Conservation (phyloP, 2,113 vertebrate genomes). For the Triplophysa siluroides region DNA sequence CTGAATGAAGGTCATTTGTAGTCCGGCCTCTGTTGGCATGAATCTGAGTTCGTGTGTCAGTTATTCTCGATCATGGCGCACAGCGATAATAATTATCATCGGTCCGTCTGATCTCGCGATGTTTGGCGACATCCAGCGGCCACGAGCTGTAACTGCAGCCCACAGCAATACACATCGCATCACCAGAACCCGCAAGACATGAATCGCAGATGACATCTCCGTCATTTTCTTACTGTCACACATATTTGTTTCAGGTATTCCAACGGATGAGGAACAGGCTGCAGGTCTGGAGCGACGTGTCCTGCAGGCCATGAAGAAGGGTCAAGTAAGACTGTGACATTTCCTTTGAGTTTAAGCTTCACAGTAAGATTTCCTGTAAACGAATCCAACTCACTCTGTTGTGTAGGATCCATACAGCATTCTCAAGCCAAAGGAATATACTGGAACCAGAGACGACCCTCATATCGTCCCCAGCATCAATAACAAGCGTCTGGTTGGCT, state of each 20-base stretch:
- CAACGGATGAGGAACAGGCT: slow-evolving; percentile 80
- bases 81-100: too few relatives aligned
- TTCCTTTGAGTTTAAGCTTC: background rate
- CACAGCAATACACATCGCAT: background rate
- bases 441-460: slow-evolving; percentile 73
- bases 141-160: fast-evolving
- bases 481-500: slow-evolving; percentile 70
- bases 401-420: slow-evolving; percentile 69
- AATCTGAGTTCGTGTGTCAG: slow-evolving; percentile 57
- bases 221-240: background rate
- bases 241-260: slow-evolving; percentile 65
- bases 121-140: slow-evolving; percentile 12
- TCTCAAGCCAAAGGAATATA: slow-evolving; percentile 63
- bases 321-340: slow-evolving; percentile 60
- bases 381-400: background rate
- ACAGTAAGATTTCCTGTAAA: background rate
- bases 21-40: slow-evolving; percentile 65
- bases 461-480: slow-evolving; percentile 65
- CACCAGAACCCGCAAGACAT: too few relatives aligned
- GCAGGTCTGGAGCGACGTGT: slow-evolving; percentile 75
- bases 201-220: too few relatives aligned
- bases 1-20: slow-evolving; percentile 69
- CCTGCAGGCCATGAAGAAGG: slow-evolving; percentile 71
- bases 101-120: background rate
- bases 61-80: slow-evolving; percentile 31